Evolutionary conservation across 2,888 invertebrate genomes (phyloP), one percentile per base, ranked within the genome.

Genomic region (Phengaris arion): DNA sequence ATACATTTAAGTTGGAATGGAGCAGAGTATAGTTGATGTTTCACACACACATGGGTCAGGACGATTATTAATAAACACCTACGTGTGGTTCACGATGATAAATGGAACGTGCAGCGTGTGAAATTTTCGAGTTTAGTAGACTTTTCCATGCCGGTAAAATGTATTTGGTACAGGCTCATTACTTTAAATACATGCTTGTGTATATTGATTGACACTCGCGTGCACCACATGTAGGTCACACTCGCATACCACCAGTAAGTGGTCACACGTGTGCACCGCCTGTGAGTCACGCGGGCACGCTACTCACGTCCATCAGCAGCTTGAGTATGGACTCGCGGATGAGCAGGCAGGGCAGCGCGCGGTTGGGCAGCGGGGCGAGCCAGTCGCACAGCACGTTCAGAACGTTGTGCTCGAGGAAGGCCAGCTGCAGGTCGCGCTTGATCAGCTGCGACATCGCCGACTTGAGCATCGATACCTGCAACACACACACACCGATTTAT

Each of bases 351-450:
- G 99, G 99, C 85, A 99, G 95, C 81, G 98, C 98, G 81, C 98
- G 96, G 92, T 99, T 99, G 54, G 99, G 99, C 95, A 99, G 96
- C 0, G 99, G 99, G 13, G 99, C 98, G 75, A 99, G 93, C 99
- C 99, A 99, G 91, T 99, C 99, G 80, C 99, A 98, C 64, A 98
- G 94, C 80, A 98, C 97, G 83, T 96, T 96, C 12, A 98, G 94
- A 78, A 98, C 97, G 85, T 99, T 99, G 90, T 98, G 98, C 88
- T 99, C 99, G 75, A 99, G 95, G 91, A 99, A 98, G 0, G 99
- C 98, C 79, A 98, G 94, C 89, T 99, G 98, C 81, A 99, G 94
- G 93, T 99, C 99, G 84, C 97, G 97, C 93, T 99, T 99, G 83
- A 98, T 97, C 76, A 99, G 94, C 89, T 99, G 98, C 12, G 97